phyloP scores from a whole-genome alignment of 1,140 invertebrate genomes.

The Araneus ventricosus region DNA sequence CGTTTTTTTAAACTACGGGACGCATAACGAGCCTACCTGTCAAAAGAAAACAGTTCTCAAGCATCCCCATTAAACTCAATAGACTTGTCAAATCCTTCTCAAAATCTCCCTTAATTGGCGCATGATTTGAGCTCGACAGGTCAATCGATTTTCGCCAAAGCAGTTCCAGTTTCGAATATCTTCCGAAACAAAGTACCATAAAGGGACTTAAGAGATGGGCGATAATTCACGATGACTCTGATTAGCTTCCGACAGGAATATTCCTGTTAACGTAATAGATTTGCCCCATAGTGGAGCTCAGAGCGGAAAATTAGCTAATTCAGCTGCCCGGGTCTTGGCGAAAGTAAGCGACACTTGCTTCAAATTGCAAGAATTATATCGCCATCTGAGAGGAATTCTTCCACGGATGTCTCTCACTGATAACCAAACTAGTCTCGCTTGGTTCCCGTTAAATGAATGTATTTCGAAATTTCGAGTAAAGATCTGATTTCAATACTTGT shows the following conservation, averaged over 20 bases:
- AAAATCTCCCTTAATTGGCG: too few species aligned
- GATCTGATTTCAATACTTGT: not conserved
- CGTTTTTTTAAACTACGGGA: too few species aligned
- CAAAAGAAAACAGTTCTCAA: too few species aligned
- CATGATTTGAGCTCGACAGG: too few species aligned
- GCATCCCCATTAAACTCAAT: too few species aligned
- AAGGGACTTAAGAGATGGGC: not conserved
- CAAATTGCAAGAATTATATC: not conserved
- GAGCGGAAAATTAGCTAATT: conserved; percentile 21
- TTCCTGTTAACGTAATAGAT: conserved; percentile 7
- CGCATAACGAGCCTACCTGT: too few species aligned
- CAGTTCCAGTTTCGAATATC: not conserved
- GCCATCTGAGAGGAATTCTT: not conserved
- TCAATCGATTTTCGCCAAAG: too few species aligned
- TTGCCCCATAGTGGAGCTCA: not conserved
- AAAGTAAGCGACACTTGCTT: not conserved
- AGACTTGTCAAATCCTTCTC: too few species aligned
- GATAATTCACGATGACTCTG: not conserved
- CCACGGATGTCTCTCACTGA: not conserved
- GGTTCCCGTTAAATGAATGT: not conserved
- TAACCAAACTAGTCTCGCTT: not conserved
- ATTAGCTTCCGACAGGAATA: conserved; percentile 1
- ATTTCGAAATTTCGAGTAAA: not conserved
- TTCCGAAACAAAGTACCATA: not conserved
- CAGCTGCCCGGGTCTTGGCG: not conserved